phyloP scores from a whole-genome alignment of 2,113 vertebrate species.

The Holacanthus passer region DNA sequence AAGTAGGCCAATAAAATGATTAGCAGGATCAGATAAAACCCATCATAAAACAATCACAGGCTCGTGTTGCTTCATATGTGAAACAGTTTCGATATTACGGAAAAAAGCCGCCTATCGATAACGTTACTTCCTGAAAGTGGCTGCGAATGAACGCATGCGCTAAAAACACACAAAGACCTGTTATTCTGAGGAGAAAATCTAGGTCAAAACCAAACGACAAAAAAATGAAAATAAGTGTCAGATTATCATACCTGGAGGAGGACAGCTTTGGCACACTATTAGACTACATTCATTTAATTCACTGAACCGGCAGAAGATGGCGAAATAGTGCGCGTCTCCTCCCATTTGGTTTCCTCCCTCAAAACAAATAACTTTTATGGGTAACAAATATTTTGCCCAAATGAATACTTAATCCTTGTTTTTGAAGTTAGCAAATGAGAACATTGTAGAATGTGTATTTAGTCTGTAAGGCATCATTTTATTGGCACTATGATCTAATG shows the following conservation, averaged over 20 bases:
- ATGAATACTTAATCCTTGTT: background rate
- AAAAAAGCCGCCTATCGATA: background rate
- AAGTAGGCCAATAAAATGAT: constrained; percentile 12
- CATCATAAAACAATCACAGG: background rate
- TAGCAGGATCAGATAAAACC: background rate
- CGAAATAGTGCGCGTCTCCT: constrained; percentile 45
- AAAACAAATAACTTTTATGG: background rate
- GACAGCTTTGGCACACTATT: background rate
- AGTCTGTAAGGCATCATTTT: background rate
- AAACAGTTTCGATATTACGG: background rate
- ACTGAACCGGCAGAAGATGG: constrained; percentile 27
- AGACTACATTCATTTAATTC: background rate
- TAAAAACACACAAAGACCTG: background rate
- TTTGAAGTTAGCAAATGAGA: no score
- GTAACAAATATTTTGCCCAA: background rate
- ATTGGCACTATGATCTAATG: background rate
- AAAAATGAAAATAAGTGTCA: no score
- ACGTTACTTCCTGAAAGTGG: background rate
- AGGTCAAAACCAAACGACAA: no score
- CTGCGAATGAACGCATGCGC: background rate
- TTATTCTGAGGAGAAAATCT: no score
- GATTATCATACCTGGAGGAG: no score
- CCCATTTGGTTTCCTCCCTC: background rate
- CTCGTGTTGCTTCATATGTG: background rate
- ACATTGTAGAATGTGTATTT: background rate